Evolutionary conservation across 2,888 invertebrate species (phyloP).

Genomic region (Sinohyriopsis cumingii): DNA sequence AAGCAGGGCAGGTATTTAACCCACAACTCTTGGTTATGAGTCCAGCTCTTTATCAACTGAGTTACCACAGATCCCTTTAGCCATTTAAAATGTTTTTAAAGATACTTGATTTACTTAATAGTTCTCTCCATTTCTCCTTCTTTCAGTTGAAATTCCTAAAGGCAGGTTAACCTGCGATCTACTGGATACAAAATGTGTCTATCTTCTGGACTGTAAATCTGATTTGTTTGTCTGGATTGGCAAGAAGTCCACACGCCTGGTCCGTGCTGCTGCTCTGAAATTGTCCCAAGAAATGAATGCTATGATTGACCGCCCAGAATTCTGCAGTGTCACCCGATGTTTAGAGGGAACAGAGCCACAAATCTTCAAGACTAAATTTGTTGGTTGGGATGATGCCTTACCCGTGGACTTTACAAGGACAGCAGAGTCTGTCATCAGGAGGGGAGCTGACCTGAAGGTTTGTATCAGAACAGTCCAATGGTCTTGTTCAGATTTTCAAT

Average conservation of each 20-base stretch:
- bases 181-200: constrained; percentile 93
- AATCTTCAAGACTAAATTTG: constrained; percentile 96
- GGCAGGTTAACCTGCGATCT: constrained; percentile 81
- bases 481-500: neutral
- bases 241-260: constrained; percentile 94
- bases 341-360: constrained; percentile 84
- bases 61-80: too few relatives aligned
- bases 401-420: constrained; percentile 98
- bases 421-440: constrained; percentile 95
- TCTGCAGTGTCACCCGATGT: constrained; percentile 89
- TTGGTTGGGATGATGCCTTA: constrained; percentile 99
- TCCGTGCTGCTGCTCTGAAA: constrained; percentile 96
- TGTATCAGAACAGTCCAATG: neutral
- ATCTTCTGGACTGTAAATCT: constrained; percentile 93
- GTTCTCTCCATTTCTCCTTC: constrained; percentile 2
- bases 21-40: too few relatives aligned
- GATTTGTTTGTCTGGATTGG: constrained; percentile 99
- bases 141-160: constrained; percentile 66
- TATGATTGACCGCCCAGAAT: constrained; percentile 87
- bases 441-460: constrained; percentile 91
- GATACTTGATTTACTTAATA: neutral
- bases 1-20: too few relatives aligned
- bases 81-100: too few relatives aligned
- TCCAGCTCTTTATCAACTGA: too few relatives aligned
- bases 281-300: constrained; percentile 95